These are phyloP conservation scores for Chesias legatella DNA, from an alignment of 2,888 invertebrate genomes.

Conservation along the genomic window DNA sequence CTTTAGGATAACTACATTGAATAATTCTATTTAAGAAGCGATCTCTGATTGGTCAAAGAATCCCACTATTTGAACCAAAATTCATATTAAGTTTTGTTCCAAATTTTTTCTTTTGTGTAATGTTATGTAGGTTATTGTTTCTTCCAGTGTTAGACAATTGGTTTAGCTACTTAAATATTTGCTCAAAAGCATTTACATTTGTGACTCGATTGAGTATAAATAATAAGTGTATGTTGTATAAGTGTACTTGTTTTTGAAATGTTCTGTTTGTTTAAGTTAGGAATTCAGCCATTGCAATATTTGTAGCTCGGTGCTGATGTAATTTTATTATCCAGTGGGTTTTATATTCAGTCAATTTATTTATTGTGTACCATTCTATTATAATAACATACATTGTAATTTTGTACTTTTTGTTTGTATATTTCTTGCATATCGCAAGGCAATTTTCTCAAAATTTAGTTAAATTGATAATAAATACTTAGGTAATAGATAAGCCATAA, in stretches of 20 bases:
- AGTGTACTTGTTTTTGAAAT: slow-evolving; percentile 10
- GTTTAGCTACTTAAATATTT: slow-evolving; percentile 26
- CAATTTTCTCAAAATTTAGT: too few species aligned
- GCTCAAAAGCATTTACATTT: slow-evolving; percentile 36
- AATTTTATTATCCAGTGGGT: slow-evolving; percentile 20
- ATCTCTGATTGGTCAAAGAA: slow-evolving; percentile 24
- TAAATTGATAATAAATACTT: too few species aligned
- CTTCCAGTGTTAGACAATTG: slow-evolving; percentile 13
- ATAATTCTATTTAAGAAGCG: slow-evolving; percentile 17
- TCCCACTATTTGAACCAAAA: slow-evolving; percentile 27
- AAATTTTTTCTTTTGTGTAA: slow-evolving; percentile 13
- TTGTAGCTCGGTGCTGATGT: slow-evolving; percentile 16
- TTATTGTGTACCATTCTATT: slow-evolving; percentile 19
- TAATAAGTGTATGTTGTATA: slow-evolving; percentile 9
- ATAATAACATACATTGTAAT: too few species aligned
- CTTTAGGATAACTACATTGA: too few species aligned
- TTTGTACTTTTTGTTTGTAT: too few species aligned
- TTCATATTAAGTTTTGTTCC: slow-evolving; percentile 29
- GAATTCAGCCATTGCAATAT: slow-evolving; percentile 1
- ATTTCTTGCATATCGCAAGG: too few species aligned
- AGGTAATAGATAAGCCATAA: too few species aligned
- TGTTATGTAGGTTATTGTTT: slow-evolving; percentile 5
- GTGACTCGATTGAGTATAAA: slow-evolving; percentile 18
- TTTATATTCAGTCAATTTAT: slow-evolving; percentile 16
- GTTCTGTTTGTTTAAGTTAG: slow-evolving; percentile 6